phyloP scores from a whole-genome alignment of 2,113 vertebrate genomes.

The Numida meleagris region DNA sequence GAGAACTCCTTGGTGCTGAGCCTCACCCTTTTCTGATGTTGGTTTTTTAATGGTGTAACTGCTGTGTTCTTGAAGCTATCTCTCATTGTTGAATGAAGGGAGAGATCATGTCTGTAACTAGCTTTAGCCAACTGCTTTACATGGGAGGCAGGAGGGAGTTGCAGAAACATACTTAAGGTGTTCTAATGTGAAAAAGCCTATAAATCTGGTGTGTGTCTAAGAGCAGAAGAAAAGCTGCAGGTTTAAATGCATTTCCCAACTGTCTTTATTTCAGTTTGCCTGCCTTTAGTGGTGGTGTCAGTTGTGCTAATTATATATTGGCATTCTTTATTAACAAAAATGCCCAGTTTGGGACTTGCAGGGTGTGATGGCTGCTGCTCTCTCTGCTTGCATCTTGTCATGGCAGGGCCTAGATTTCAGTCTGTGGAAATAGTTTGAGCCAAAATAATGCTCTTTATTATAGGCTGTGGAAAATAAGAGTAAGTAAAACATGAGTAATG shows the following conservation, averaged over 20 bases:
- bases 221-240: neutral
- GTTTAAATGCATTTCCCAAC: neutral
- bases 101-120: neutral
- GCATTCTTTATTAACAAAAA: neutral
- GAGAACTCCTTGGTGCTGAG: neutral
- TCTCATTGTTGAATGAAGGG: neutral
- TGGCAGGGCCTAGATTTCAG: neutral
- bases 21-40: neutral
- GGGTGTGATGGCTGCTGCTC: neutral
- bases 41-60: neutral
- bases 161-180: neutral
- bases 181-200: neutral
- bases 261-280: neutral
- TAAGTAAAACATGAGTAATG: neutral
- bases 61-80: neutral
- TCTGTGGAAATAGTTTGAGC: neutral
- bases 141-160: neutral
- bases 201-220: neutral
- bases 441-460: neutral
- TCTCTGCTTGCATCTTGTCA: neutral
- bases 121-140: neutral
- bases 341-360: neutral
- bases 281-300: neutral
- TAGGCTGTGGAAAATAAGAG: neutral
- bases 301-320: neutral